These are phyloP conservation scores for Triplophysa tibetana DNA, from an alignment of 2,113 vertebrate genomes.

Conservation along the genomic window DNA sequence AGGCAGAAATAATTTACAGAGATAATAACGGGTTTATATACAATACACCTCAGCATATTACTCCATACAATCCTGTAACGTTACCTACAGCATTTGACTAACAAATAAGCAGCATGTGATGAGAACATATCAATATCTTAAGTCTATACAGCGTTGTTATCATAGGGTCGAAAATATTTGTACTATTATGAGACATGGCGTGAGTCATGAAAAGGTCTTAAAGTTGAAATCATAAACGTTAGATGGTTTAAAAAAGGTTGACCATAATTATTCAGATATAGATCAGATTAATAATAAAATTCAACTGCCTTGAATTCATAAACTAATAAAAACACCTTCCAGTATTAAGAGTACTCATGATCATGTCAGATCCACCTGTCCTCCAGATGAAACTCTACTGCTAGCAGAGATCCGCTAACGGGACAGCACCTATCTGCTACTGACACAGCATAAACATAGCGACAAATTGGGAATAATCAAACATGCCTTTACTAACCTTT, in stretches of 20 bases:
- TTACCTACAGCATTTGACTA: neutral
- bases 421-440: slow-evolving; percentile 9
- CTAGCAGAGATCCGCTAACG: slow-evolving; percentile 35
- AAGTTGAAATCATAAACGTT: too few species aligned
- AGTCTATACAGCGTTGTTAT: too few species aligned
- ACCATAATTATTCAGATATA: too few species aligned
- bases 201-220: too few species aligned
- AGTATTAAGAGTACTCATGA: neutral
- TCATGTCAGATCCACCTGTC: slow-evolving; percentile 48
- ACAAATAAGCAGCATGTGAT: neutral
- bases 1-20: neutral
- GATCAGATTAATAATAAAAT: neutral
- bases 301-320: neutral
- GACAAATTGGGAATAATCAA: neutral
- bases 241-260: too few species aligned
- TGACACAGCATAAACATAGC: neutral
- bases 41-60: neutral
- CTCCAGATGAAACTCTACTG: slow-evolving; percentile 7
- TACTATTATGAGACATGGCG: too few species aligned
- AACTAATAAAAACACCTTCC: neutral
- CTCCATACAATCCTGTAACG: neutral
- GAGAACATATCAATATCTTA: neutral
- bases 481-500: slow-evolving; percentile 16
- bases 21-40: neutral
- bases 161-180: too few species aligned